These are phyloP conservation scores for Pseudoips prasinana DNA, from an alignment of 2,888 invertebrate genomes.

Conservation along the genomic window DNA sequence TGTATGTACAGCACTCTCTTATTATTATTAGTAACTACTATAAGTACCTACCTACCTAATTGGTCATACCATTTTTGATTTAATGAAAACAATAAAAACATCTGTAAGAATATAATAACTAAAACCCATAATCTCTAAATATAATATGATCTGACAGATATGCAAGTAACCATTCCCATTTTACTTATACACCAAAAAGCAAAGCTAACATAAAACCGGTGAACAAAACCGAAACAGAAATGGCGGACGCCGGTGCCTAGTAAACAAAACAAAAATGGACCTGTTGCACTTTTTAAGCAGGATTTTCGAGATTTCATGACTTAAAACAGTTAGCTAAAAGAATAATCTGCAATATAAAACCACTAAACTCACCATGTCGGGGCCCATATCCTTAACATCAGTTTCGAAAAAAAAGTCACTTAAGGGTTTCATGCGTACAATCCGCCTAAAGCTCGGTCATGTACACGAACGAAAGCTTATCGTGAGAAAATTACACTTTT, in stretches of 20 bases:
- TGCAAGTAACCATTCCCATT: too few relatives aligned
- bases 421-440: constrained; percentile 85
- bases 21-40: too few relatives aligned
- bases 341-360: constrained; percentile 40
- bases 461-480: constrained; percentile 62
- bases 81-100: too few relatives aligned
- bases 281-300: constrained; percentile 77
- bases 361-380: constrained; percentile 87
- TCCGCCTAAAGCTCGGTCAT: constrained; percentile 71
- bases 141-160: too few relatives aligned
- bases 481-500: constrained; percentile 48
- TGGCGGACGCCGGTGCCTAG: constrained; percentile 84
- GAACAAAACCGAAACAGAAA: constrained; percentile 75
- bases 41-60: too few relatives aligned
- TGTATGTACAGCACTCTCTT: too few relatives aligned
- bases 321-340: constrained; percentile 54
- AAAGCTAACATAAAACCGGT: constrained; percentile 51
- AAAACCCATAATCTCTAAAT: too few relatives aligned
- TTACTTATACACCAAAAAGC: constrained; percentile 2
- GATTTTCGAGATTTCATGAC: constrained; percentile 63
- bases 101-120: too few relatives aligned
- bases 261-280: constrained; percentile 83
- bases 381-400: constrained; percentile 91
- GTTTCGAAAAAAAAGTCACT: constrained; percentile 86
- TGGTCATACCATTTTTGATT: too few relatives aligned